Conservation (phyloP, 2,888 invertebrate species). For the Hypomecis atomaria region DNA sequence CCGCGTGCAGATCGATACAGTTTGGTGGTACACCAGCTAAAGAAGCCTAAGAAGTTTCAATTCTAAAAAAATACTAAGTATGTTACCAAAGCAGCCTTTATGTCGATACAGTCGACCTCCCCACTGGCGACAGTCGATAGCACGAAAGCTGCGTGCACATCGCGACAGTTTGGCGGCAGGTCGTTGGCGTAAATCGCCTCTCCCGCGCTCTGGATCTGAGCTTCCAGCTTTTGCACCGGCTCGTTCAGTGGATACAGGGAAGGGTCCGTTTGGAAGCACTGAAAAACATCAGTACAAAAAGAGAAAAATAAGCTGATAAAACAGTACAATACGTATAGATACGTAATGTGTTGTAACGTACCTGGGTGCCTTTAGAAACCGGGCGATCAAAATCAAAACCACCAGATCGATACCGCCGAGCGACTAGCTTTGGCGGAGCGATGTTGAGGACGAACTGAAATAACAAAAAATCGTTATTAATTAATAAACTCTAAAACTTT, state of each 20-base stretch:
- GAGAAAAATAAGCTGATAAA: background rate
- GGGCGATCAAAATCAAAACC: slow-evolving; percentile 80
- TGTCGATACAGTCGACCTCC: slow-evolving; percentile 84
- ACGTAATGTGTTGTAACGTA: background rate
- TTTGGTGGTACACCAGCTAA: too few species aligned
- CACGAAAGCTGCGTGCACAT: slow-evolving; percentile 89
- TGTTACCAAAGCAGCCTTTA: slow-evolving; percentile 85
- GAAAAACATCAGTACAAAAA: background rate
- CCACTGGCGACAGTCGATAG: slow-evolving; percentile 84
- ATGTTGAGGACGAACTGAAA: slow-evolving; percentile 83
- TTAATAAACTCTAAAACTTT: too few species aligned
- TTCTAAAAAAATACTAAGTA: background rate
- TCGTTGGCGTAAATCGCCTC: slow-evolving; percentile 89
- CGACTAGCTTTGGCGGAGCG: slow-evolving; percentile 70
- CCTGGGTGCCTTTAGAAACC: slow-evolving; percentile 84
- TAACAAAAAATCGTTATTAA: slow-evolving; percentile 1
- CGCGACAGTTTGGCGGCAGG: slow-evolving; percentile 81
- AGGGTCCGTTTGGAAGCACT: slow-evolving; percentile 85
- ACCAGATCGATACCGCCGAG: slow-evolving; percentile 77
- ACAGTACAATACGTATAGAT: background rate
- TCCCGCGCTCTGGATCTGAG: slow-evolving; percentile 85
- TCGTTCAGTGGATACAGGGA: slow-evolving; percentile 88
- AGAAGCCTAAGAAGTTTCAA: background rate
- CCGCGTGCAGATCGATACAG: too few species aligned
- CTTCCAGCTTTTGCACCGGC: slow-evolving; percentile 88